phyloP scores from a whole-genome alignment of 2,797 vertebrate genomes.

The Gallirallus australis region DNA sequence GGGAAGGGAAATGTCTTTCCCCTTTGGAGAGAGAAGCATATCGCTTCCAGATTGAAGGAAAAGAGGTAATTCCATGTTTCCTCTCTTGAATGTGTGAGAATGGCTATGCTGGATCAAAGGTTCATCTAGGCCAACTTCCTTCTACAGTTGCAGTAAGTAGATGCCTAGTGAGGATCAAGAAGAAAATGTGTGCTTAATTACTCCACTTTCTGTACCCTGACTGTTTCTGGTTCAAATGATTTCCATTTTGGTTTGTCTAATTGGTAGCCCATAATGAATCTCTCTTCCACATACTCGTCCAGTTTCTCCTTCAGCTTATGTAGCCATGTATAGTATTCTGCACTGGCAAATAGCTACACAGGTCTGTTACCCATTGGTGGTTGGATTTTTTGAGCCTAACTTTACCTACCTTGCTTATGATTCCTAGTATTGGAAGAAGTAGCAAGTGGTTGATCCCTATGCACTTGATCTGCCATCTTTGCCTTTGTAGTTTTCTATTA shows the following conservation, averaged over 20 bases:
- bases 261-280: neutral
- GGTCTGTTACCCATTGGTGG: neutral
- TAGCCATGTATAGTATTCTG: neutral
- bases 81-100: neutral
- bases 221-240: neutral
- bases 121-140: neutral
- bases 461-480: accelerated
- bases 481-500: neutral
- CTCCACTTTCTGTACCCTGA: neutral
- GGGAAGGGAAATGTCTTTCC: neutral
- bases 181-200: neutral
- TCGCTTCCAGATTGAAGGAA: neutral
- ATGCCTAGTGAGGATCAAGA: neutral
- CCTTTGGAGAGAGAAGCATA: neutral
- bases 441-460: neutral
- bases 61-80: neutral
- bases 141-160: neutral
- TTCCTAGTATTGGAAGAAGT: neutral
- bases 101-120: neutral
- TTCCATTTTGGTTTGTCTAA: neutral
- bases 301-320: neutral
- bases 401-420: neutral
- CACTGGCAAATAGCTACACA: neutral
- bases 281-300: neutral
- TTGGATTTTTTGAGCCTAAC: neutral